A percentile compares a stretch with the other conserved stretches of the same genome.
These are phyloP conservation scores for Aradophagus sp. DNA, from an alignment of 1,140 invertebrate genomes.

Conservation along the genomic window DNA sequence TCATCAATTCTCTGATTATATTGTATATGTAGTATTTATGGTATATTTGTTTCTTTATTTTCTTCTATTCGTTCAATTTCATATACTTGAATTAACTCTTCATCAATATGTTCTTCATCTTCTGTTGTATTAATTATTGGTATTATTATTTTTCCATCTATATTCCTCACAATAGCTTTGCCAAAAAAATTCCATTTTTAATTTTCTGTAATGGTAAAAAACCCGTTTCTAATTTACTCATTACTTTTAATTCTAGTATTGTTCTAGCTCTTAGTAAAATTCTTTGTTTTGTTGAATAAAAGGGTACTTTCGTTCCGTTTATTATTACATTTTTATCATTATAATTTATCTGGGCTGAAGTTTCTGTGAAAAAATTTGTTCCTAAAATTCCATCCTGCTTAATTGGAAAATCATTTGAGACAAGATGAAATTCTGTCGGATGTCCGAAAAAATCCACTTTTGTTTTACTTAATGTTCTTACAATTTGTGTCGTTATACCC, in stretches of 20 bases:
- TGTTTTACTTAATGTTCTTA: no score
- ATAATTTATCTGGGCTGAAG: conserved; percentile 2
- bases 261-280: neutral
- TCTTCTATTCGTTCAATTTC: no score
- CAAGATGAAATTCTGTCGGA: conserved; percentile 5
- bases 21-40: no score
- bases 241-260: neutral
- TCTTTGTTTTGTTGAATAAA: conserved; percentile 3
- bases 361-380: neutral
- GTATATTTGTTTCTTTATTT: no score
- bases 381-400: conserved; percentile 3
- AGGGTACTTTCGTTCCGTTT: neutral
- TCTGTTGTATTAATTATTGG: no score
- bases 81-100: no score
- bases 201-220: no score
- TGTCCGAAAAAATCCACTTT: conserved; percentile 6
- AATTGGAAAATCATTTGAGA: conserved; percentile 9
- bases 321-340: neutral
- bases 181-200: no score
- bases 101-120: no score
- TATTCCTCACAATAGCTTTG: no score
- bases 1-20: no score
- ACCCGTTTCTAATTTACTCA: neutral
- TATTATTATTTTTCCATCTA: no score
- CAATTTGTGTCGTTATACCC: neutral